Base-by-base conservation (phyloP, 2,888 invertebrate species). In the Watsonalla binaria region DNA sequence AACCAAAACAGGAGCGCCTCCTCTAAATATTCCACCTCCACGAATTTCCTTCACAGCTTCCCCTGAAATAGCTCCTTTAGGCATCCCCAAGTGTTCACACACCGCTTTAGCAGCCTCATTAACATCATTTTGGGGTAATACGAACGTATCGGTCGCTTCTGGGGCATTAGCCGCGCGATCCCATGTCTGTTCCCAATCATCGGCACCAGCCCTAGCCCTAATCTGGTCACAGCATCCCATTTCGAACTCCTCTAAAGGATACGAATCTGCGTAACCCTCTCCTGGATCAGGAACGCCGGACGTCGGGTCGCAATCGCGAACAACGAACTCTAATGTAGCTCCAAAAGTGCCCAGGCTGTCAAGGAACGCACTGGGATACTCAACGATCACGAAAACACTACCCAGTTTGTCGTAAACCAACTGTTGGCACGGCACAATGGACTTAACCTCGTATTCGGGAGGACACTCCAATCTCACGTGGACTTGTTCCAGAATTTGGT, bases 221-320 rank as follows among this genome's bases (percentile, higher is more conserved):
- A 90, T 82, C 58, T 90, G 90, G 61, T 90, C 90, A 0, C 84
- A 66, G 48, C 84, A 85, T 7, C 80, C 82, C 62, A 90, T 83
- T 34, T 87, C 85, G 14, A 90, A 86, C 63, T 99, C 98, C 86
- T 99, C 99, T 54, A 99, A 80, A 77, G 96, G 96, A 77, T 99
- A 99, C 58, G 98, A 97, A 77, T 99, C 99, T 54, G 96, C 95
- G 70, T 99, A 99, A 6, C 98, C 94, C 68, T 99, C 98, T n/a
- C 98, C 98, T 4, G 97, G 95, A 65, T 98, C 98, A 0, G 99
- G 97, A 49, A 96, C 91, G 0, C 99, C 99, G 0, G 98, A 98
- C 15, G 94, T 93, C 0, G 99, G 99, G 86, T 99, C 99, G 74
- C 99, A 99, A 87, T 99, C 99, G 68, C 97, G 96, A 0, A 99